Evolutionary conservation across 2,797 vertebrate genomes (phyloP).

Genomic region (Antennarius maculatus): DNA sequence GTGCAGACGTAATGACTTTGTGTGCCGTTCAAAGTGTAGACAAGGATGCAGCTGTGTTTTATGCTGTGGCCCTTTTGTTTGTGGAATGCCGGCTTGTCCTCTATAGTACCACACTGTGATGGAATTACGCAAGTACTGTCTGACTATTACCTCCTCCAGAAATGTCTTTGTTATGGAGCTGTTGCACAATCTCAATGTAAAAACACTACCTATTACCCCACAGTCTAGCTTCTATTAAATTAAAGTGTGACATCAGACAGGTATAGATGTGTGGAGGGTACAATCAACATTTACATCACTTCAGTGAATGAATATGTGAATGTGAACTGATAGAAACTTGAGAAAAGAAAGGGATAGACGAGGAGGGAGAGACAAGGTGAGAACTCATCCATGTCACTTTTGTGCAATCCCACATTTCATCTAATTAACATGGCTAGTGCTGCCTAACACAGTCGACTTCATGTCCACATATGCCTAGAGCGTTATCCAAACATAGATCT

Average conservation of each 20-base stretch:
- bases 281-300: constrained; percentile 63
- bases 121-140: no score
- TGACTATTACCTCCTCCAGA: no score
- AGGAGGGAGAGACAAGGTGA: background rate
- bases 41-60: no score
- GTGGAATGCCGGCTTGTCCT: no score
- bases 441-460: no score
- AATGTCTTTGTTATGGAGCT: no score
- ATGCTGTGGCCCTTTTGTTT: no score
- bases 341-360: constrained; percentile 27
- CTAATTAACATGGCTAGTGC: background rate
- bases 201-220: constrained; percentile 22
- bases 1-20: no score
- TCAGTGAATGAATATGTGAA: constrained; percentile 57
- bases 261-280: constrained; percentile 9
- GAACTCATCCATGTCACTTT: no score
- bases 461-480: constrained; percentile 3
- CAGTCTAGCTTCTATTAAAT: constrained; percentile 12
- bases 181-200: no score
- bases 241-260: constrained; percentile 1
- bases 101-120: no score
- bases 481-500: background rate
- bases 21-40: no score
- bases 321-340: constrained; percentile 64
- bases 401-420: constrained; percentile 5